phyloP scores from a whole-genome alignment of 2,797 vertebrate genomes.

The Selene dorsalis region DNA sequence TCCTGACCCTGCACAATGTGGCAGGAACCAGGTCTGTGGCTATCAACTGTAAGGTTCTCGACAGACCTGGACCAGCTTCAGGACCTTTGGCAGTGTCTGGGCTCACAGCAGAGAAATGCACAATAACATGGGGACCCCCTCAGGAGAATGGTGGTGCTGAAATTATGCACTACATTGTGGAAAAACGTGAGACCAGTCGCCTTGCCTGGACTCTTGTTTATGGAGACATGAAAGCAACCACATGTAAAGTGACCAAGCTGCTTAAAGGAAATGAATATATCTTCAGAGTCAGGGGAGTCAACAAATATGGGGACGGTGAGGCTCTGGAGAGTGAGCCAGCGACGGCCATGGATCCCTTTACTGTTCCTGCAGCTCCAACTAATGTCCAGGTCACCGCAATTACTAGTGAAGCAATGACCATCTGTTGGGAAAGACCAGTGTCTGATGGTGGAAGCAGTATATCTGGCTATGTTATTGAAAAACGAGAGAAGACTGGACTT shows the following conservation, averaged over 20 bases:
- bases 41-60: constrained; percentile 96
- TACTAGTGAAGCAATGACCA: constrained; percentile 95
- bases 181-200: constrained; percentile 98
- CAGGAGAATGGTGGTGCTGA: constrained; percentile 97
- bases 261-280: constrained; percentile 98
- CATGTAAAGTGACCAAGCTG: constrained; percentile 97
- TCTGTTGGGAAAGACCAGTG: constrained; percentile 97
- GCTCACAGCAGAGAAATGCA: constrained; percentile 94
- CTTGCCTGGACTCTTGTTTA: constrained; percentile 97
- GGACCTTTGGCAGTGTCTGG: constrained; percentile 92
- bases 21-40: constrained; percentile 92
- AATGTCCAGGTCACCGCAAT: constrained; percentile 93
- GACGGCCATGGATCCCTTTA: constrained; percentile 95
- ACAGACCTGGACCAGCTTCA: constrained; percentile 94
- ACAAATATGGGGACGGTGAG: constrained; percentile 97
- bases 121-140: constrained; percentile 92
- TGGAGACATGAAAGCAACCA: constrained; percentile 93
- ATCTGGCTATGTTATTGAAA: constrained; percentile 95
- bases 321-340: constrained; percentile 91
- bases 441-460: constrained; percentile 97
- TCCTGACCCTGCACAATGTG: constrained; percentile 94
- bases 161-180: constrained; percentile 95
- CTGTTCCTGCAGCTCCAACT: constrained; percentile 90
- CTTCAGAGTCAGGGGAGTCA: constrained; percentile 95
- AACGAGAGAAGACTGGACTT: constrained; percentile 93